Evolutionary conservation across 2,888 invertebrate species (phyloP).

Genomic region (Cecidostiba fungosa): DNA sequence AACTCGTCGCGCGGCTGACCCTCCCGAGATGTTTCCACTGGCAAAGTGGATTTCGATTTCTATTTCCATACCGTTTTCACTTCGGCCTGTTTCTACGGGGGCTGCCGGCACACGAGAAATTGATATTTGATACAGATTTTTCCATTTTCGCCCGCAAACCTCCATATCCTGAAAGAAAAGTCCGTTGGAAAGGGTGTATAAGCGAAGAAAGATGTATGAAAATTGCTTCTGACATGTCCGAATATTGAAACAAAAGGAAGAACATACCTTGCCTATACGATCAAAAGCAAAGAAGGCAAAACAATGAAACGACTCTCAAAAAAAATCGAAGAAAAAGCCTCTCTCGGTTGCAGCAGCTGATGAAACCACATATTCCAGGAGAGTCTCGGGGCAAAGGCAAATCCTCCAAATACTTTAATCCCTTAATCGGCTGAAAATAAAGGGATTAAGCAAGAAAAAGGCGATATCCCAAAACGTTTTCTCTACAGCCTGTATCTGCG

Average conservation of each 20-base stretch:
- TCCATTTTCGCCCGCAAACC: slow-evolving; percentile 49
- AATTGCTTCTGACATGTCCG: background rate
- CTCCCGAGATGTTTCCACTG: slow-evolving; percentile 76
- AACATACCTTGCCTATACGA: background rate
- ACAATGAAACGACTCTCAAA: background rate
- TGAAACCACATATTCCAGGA: slow-evolving; percentile 58
- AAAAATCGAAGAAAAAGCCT: slow-evolving; percentile 18
- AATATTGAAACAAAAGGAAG: background rate
- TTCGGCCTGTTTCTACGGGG: slow-evolving; percentile 30
- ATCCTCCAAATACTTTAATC: slow-evolving; percentile 61
- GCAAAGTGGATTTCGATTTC: slow-evolving; percentile 79
- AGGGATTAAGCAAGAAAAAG: slow-evolving; percentile 59
- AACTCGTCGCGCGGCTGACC: slow-evolving; percentile 57
- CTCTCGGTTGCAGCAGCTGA: slow-evolving; percentile 40
- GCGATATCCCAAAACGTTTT: slow-evolving; percentile 51
- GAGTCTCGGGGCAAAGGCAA: slow-evolving; percentile 56
- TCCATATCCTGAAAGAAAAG: slow-evolving; percentile 23
- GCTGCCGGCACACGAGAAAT: slow-evolving; percentile 69
- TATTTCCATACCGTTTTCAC: slow-evolving; percentile 75
- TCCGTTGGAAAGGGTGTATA: background rate
- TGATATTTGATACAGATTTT: slow-evolving; percentile 75
- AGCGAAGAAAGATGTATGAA: background rate
- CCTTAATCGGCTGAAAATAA: slow-evolving; percentile 64
- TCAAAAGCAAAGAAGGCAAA: background rate
- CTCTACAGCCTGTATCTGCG: background rate